A percentile compares a stretch with the other conserved stretches of the same genome.
Conservation (phyloP, 92 coral and sea anemone species). For the Parazoanthus atlanticus region DNA sequence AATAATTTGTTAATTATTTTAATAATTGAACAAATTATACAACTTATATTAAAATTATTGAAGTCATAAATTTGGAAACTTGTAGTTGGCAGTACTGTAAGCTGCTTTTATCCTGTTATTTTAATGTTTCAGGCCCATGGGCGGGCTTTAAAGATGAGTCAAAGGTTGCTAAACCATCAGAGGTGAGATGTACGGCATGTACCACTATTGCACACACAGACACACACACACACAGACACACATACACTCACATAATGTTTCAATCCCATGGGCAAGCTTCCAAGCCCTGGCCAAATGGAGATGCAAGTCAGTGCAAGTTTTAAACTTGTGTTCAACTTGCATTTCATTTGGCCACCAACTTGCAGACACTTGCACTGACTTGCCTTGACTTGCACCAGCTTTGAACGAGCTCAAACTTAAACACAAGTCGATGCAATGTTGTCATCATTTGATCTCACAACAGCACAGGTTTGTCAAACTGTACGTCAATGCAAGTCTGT, state of each 20-base stretch:
- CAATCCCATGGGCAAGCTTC: background rate
- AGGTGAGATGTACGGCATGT: constrained; percentile 57
- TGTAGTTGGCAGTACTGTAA: background rate
- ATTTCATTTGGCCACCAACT: too few species aligned
- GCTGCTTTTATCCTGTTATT: background rate
- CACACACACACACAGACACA: too few species aligned
- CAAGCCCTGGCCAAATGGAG: background rate
- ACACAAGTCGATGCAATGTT: background rate
- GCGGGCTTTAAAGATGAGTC: constrained; percentile 90
- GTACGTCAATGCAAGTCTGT: background rate
- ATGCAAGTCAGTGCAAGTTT: too few species aligned
- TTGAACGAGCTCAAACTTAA: too few species aligned
- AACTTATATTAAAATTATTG: background rate
- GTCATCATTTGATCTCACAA: too few species aligned
- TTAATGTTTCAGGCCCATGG: constrained; percentile 81
- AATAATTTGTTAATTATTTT: too few species aligned
- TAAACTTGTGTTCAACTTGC: too few species aligned
- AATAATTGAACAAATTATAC: too few species aligned
- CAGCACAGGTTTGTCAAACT: too few species aligned
- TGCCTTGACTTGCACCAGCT: too few species aligned
- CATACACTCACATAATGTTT: too few species aligned
- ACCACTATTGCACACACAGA: background rate
- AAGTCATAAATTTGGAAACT: background rate
- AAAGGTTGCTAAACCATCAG: constrained; percentile 94
- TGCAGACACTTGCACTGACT: too few species aligned